phyloP scores from a whole-genome alignment of 2,888 invertebrate genomes.

The Oligia fasciuncula region DNA sequence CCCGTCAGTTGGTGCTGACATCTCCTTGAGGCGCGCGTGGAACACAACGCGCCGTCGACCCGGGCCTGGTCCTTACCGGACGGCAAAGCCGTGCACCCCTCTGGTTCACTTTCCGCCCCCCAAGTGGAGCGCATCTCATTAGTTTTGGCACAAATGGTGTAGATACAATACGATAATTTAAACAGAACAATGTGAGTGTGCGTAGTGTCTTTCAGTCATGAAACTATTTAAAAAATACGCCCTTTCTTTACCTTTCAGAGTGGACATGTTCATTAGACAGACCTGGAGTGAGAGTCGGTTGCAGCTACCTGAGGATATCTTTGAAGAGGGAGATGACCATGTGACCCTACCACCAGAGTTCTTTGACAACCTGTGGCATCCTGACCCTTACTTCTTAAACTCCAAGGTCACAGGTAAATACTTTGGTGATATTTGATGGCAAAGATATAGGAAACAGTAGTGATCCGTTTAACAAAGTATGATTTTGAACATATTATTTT shows the following conservation, averaged over 20 bases:
- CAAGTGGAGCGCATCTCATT: neutral
- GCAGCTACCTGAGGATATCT: conserved; percentile 93
- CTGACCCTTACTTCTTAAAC: conserved; percentile 95
- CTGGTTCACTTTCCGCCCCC: too few relatives aligned
- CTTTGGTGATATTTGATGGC: neutral
- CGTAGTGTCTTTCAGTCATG: too few relatives aligned
- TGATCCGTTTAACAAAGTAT: neutral
- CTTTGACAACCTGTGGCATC: conserved; percentile 96
- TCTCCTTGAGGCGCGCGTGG: too few relatives aligned
- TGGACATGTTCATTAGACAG: conserved; percentile 96
- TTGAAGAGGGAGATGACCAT: conserved; percentile 95
- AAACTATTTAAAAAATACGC: too few relatives aligned
- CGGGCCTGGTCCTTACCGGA: too few relatives aligned
- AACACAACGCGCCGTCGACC: too few relatives aligned
- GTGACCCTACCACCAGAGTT: conserved; percentile 94
- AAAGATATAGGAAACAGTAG: neutral
- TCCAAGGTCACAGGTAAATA: conserved; percentile 94
- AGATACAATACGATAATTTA: neutral
- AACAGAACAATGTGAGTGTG: neutral
- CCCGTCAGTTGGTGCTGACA: too few relatives aligned
- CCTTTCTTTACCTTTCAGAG: conserved; percentile 87
- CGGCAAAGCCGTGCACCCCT: too few relatives aligned
- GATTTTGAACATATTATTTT: neutral
- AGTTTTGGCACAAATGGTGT: neutral
- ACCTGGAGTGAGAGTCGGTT: conserved; percentile 95